These are phyloP conservation scores for Sparidentex hasta DNA, from an alignment of 2,797 vertebrate genomes.

Conservation along the genomic window DNA sequence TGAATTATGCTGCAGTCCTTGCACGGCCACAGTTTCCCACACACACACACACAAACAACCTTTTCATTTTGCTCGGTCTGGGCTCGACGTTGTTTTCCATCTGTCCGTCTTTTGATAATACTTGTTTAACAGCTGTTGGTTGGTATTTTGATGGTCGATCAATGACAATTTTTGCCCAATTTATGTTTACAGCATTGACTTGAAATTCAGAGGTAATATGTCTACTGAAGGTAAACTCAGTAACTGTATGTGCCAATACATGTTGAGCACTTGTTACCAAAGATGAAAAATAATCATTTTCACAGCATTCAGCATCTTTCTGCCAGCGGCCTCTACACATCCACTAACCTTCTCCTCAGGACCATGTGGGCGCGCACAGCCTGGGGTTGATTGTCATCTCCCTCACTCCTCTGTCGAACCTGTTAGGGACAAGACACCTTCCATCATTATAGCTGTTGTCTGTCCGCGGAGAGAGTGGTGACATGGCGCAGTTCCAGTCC, in stretches of 20 bases:
- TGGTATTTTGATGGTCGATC: not conserved
- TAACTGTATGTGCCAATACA: not conserved
- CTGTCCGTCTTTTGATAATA: not conserved
- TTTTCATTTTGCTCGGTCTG: too few relatives aligned
- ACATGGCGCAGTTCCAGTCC: not conserved
- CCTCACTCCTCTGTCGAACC: not conserved
- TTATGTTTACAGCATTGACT: not conserved
- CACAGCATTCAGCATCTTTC: conserved; percentile 4
- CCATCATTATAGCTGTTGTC: not conserved
- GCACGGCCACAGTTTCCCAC: not conserved
- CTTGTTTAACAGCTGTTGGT: not conserved
- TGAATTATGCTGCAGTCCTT: conserved; percentile 3
- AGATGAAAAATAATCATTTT: not conserved
- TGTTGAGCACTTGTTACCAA: not conserved
- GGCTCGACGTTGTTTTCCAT: not conserved
- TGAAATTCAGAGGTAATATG: not conserved
- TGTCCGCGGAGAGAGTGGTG: not conserved
- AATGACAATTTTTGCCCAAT: not conserved
- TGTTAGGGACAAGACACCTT: too few relatives aligned
- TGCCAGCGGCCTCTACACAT: not conserved
- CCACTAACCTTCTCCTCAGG: not conserved
- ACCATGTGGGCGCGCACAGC: not conserved
- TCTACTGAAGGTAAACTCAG: not conserved
- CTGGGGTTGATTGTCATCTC: not conserved
- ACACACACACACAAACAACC: too few relatives aligned